Percentiles rank a stretch among this genome's conserved stretches.
Evolutionary conservation across 2,113 vertebrate genomes (phyloP).

Genomic region (Anguilla japonica): DNA sequence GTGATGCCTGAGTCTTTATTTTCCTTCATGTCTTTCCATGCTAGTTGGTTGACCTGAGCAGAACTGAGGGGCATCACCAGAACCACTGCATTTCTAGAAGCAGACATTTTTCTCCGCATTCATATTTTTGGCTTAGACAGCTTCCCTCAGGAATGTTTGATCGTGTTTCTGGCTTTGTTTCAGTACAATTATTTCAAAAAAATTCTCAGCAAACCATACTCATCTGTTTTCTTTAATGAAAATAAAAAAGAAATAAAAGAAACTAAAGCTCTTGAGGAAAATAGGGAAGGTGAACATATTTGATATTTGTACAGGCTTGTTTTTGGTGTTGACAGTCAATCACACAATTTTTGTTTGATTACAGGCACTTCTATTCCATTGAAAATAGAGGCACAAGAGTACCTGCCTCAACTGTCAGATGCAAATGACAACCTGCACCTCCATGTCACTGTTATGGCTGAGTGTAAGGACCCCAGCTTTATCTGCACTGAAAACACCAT

Average conservation of each 20-base stretch:
- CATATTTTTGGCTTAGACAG: no score
- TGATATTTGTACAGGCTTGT: background rate
- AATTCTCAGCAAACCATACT: no score
- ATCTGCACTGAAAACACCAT: constrained; percentile 38
- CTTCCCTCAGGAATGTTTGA: no score
- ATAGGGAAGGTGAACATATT: background rate
- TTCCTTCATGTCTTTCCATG: no score
- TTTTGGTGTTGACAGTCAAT: background rate
- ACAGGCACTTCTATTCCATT: constrained; percentile 41
- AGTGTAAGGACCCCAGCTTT: constrained; percentile 23
- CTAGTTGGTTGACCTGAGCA: no score
- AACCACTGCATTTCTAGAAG: no score
- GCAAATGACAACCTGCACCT: constrained; percentile 54
- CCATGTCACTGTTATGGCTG: constrained; percentile 38
- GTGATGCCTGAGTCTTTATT: background rate
- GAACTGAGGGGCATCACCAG: no score
- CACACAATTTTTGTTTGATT: background rate
- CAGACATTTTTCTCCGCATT: no score
- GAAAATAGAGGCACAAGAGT: constrained; percentile 30
- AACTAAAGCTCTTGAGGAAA: background rate
- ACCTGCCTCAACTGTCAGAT: constrained; percentile 28
- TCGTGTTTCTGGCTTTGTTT: no score
- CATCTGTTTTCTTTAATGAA: no score
- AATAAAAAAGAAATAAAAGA: no score
- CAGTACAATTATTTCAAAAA: no score